phyloP scores from a whole-genome alignment of 2,113 vertebrate genomes.

The Petaurus breviceps region DNA sequence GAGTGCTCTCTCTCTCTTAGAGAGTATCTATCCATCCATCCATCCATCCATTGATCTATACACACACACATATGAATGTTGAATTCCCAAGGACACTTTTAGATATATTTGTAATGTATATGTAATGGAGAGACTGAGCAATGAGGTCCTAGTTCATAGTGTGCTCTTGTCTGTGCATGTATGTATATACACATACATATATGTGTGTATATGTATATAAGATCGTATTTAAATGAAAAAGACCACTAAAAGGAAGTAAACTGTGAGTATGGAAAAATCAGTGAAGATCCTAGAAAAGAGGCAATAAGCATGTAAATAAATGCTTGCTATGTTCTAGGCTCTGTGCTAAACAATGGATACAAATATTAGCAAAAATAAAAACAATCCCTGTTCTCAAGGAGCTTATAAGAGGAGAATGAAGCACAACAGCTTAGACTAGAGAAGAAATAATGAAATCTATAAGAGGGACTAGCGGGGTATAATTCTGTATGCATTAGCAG shows the following conservation, averaged over 20 bases:
- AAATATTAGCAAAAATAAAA: background rate
- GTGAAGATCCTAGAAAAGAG: background rate
- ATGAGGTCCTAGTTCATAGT: too few species aligned
- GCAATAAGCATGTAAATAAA: background rate
- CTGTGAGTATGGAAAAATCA: background rate
- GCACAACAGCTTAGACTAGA: too few species aligned
- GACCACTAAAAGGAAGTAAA: background rate
- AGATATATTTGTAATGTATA: background rate
- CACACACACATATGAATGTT: background rate
- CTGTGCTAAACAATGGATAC: background rate
- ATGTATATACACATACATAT: too few species aligned
- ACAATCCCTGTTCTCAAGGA: too few species aligned
- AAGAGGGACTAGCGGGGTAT: too few species aligned
- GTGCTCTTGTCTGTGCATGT: too few species aligned
- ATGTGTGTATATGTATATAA: too few species aligned
- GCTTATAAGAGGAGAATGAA: too few species aligned
- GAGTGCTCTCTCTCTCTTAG: background rate
- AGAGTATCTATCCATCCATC: background rate
- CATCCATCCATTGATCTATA: background rate
- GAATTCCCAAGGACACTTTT: background rate
- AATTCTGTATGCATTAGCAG: too few species aligned
- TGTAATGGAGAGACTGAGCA: background rate
- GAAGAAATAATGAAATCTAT: too few species aligned
- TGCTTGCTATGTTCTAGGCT: background rate
- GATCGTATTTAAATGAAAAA: background rate